Conservation (phyloP, 2,797 vertebrate genomes). For the Acipenser oxyrinchus region DNA sequence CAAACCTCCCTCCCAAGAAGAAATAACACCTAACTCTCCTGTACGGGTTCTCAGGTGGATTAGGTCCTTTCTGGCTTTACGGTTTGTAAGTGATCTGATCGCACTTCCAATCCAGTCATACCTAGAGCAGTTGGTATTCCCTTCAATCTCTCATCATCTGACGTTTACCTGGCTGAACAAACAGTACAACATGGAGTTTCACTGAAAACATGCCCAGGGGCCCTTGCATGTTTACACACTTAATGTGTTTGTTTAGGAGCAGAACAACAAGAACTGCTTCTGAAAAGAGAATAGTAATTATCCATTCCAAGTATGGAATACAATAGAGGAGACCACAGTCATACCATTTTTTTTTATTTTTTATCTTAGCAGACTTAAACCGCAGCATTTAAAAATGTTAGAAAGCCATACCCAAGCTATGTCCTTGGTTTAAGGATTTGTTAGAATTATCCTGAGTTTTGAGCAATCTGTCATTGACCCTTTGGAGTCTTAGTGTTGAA, state of each 20-base stretch:
- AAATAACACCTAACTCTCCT: no score
- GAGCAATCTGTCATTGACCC: no score
- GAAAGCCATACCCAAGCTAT: no score
- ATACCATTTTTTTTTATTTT: no score
- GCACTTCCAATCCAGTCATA: not conserved
- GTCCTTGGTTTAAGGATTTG: no score
- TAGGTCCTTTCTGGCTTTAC: not conserved
- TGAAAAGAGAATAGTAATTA: not conserved
- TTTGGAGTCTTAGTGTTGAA: no score
- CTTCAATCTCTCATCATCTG: not conserved
- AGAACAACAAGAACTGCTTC: not conserved
- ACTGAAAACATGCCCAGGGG: not conserved
- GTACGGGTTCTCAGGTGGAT: no score
- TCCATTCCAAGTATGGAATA: not conserved
- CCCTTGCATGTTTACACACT: not conserved
- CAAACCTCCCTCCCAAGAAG: no score
- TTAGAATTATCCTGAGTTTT: no score
- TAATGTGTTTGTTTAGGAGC: not conserved
- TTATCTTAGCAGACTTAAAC: no score
- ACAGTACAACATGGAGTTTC: not conserved
- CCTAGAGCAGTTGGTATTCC: not conserved
- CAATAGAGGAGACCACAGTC: not conserved
- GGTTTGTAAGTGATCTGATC: not conserved
- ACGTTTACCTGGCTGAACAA: not conserved
- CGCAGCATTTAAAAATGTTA: no score